phyloP scores from a whole-genome alignment of 2,888 invertebrate genomes.

The Choristoneura rosaceana region DNA sequence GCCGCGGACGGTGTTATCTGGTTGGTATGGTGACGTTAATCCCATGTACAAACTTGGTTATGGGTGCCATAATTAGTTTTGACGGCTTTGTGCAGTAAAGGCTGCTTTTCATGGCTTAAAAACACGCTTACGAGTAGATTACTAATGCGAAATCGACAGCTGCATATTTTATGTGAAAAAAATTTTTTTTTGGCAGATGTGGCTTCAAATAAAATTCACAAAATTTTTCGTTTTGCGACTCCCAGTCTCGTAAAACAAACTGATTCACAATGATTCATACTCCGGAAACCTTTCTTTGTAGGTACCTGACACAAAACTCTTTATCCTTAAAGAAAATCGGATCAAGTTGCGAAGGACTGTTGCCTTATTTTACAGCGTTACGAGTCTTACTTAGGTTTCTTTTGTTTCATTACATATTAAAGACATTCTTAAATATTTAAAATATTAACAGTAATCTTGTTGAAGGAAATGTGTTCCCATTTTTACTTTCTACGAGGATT shows the following conservation, averaged over 20 bases:
- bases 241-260: not conserved
- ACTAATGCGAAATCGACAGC: not conserved
- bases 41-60: conserved; percentile 45
- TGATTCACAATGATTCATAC: not conserved
- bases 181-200: no score
- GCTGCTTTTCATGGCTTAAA: not conserved
- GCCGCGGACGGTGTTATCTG: conserved; percentile 47
- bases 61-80: conserved; percentile 42
- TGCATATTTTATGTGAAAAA: no score
- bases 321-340: not conserved
- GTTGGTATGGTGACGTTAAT: conserved; percentile 59
- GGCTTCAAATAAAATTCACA: no score
- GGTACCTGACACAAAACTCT: not conserved
- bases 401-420: not conserved
- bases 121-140: not conserved
- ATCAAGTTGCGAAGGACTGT: not conserved
- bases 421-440: no score
- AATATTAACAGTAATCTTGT: no score
- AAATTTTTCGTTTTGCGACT: no score
- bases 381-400: not conserved
- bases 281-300: not conserved
- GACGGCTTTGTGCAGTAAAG: conserved; percentile 20
- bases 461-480: no score
- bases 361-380: not conserved
- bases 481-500: no score